Evolutionary conservation across 1,140 invertebrate species (phyloP).

Genomic region (silkworm (Bombyx mori)): ASM3026992v2 NC_085119.1:9880501-9881000

Average conservation of each 20-base stretch:
- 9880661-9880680: background rate
- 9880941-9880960: background rate
- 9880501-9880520: too few species aligned
- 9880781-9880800: background rate
- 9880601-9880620: background rate
- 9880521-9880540: too few species aligned
- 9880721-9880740: constrained; percentile 1
- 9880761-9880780: constrained; percentile 25
- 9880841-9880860: background rate
- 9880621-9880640: background rate
- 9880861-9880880: background rate
- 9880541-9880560: too few species aligned
- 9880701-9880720: constrained; percentile 5
- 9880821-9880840: constrained; percentile 1
- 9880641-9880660: background rate
- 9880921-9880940: background rate
- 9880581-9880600: background rate
- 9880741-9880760: constrained; percentile 3
- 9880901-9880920: background rate
- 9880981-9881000: too few species aligned
- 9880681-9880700: constrained; percentile 8
- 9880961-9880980: too few species aligned
- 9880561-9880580: background rate
- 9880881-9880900: background rate
- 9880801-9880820: background rate